Evolutionary conservation across 2,797 vertebrate genomes (phyloP), one percentile per base, ranked within the genome.

Genomic region (Manis javanica): DNA sequence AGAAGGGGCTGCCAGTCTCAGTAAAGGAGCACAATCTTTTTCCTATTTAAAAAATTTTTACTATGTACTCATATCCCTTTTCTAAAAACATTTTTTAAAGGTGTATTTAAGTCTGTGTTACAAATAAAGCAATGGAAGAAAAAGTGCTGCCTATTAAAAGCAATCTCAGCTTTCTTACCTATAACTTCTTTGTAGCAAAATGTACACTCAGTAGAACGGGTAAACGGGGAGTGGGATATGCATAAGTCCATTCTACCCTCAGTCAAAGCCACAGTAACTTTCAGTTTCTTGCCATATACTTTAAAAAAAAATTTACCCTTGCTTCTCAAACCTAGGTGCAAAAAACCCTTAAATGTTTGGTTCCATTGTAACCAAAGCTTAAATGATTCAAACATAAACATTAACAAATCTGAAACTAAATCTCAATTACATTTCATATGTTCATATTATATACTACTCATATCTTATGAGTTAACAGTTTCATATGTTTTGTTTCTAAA

Each of bases 41-140:
- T 49, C 71, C 57, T 69, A 72, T 46, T 88, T 8, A 51, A 84
- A 87, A 84, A 75, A 29, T 37, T 29, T 88, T 78, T 81, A 68
- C 42, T 75, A 59, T 7, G 34, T 82, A 96, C 29, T 34, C 53
- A 12, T 49, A 94, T 39, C 42, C 21, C 31, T 88, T 12, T 46
- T 68, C 18, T 23, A 18, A 78, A 92, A 86, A 66, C 64, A 46
- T 53, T 59, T 78, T 83, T 68, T 61, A 29, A 74, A 37, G 19
- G 42, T 72, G 3, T 68, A 81, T 24, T 78, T 87, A 75, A 64
- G 55, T 75, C 81, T 95, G 59, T 82, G 13, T 85, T 81, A 64
- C 91, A 95, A 91, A 91, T 26, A 95, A 91, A 94, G 61, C n/a
- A 96, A 88, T 0, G 39, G 10, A 88, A 92, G 59, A 71, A 88